phyloP scores from a whole-genome alignment of 1,140 invertebrate species.

The Delia radicum region DNA sequence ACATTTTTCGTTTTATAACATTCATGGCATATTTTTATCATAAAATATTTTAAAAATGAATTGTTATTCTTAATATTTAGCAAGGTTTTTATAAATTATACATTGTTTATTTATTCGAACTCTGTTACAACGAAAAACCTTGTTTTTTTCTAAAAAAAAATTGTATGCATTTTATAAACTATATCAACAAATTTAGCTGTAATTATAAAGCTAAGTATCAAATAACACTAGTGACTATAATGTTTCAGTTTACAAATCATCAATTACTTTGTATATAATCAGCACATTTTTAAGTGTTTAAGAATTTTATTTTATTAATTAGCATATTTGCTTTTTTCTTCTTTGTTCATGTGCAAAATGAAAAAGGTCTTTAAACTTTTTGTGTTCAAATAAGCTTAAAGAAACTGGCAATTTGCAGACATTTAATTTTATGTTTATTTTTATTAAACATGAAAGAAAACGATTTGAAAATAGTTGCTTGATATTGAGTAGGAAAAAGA shows the following conservation, averaged over 20 bases:
- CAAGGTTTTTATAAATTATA: no score
- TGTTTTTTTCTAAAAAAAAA: no score
- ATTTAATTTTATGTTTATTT: constrained; percentile 11
- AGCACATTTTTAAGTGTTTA: neutral
- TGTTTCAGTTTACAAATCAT: neutral
- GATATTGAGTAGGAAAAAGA: neutral
- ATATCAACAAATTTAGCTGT: no score
- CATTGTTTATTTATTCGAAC: no score
- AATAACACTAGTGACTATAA: neutral
- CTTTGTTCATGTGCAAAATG: neutral
- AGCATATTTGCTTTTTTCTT: neutral
- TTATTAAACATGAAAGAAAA: neutral
- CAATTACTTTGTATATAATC: neutral
- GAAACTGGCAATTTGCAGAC: neutral
- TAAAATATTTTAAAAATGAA: no score
- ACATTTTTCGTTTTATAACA: no score
- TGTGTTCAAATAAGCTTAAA: neutral
- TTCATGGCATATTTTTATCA: no score
- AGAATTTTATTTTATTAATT: neutral
- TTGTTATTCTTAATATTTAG: no score
- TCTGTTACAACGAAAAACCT: no score
- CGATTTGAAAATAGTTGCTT: neutral
- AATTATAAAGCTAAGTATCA: no score
- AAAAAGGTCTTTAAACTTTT: constrained; percentile 12
- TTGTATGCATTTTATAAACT: no score